Conservation (phyloP, 2,797 vertebrate genomes). For the Psittacula echo region DNA sequence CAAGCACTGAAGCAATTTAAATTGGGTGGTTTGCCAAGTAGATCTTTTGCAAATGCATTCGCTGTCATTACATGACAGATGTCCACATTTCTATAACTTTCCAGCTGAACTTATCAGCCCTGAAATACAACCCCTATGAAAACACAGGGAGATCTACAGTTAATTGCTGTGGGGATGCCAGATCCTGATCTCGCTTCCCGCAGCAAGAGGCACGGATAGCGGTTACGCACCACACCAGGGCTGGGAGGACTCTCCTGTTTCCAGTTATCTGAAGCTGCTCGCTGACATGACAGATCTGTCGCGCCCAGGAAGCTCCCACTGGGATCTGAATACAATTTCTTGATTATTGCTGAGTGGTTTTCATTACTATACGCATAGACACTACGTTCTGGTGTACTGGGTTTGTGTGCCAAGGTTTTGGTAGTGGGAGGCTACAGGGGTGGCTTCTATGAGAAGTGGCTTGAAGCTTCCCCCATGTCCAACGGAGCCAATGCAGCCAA, state of each 20-base stretch:
- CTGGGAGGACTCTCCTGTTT: neutral
- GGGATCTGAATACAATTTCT: neutral
- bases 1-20: conserved; percentile 40
- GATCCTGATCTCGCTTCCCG: neutral
- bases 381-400: neutral
- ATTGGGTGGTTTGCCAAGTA: neutral
- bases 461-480: neutral
- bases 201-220: fast-evolving
- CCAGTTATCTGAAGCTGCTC: neutral
- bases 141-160: neutral
- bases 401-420: neutral
- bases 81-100: neutral
- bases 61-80: neutral
- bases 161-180: neutral
- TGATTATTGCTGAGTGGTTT: neutral
- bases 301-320: neutral
- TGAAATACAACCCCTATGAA: neutral
- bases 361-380: neutral
- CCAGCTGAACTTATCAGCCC: neutral
- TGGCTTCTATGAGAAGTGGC: neutral
- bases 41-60: neutral
- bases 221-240: fast-evolving
- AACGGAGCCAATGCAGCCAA: too few species aligned
- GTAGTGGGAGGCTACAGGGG: neutral
- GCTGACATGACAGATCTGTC: neutral